These are phyloP conservation scores for Parazoanthus swiftii DNA, from an alignment of 92 coral and sea anemone genomes.

Conservation along the genomic window DNA sequence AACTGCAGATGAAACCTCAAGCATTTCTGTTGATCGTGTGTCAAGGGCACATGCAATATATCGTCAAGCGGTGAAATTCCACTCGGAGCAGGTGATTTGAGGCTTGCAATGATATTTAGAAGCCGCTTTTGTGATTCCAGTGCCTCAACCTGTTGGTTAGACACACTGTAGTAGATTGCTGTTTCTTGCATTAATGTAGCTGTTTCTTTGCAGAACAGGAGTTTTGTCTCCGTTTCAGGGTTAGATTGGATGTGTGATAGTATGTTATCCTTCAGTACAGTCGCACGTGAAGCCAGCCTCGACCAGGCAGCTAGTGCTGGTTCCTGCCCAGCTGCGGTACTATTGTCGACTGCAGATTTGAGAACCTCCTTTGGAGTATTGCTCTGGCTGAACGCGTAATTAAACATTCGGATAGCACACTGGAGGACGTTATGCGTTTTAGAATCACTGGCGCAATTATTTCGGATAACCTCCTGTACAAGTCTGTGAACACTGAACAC, in stretches of 20 bases:
- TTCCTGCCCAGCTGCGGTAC: not conserved
- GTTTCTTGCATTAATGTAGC: conserved; percentile 8
- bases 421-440: not conserved
- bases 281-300: conserved; percentile 14
- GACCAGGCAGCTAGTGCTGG: not conserved
- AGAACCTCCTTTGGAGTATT: not conserved
- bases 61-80: not conserved
- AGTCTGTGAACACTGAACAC: conserved; percentile 40
- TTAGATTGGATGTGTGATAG: not conserved
- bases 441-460: not conserved
- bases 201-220: conserved; percentile 1
- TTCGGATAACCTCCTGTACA: conserved; percentile 45
- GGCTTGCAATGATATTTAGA: not conserved
- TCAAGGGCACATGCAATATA: not conserved
- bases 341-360: not conserved
- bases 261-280: not conserved
- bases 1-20: not conserved
- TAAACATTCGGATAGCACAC: conserved; percentile 26
- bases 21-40: not conserved
- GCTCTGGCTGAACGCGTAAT: not conserved
- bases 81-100: not conserved
- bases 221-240: not conserved
- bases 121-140: conserved; percentile 9
- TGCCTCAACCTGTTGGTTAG: not conserved
- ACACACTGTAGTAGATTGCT: not conserved